Conservation (phyloP, 2,888 invertebrate genomes). For the Catocala nupta region DNA sequence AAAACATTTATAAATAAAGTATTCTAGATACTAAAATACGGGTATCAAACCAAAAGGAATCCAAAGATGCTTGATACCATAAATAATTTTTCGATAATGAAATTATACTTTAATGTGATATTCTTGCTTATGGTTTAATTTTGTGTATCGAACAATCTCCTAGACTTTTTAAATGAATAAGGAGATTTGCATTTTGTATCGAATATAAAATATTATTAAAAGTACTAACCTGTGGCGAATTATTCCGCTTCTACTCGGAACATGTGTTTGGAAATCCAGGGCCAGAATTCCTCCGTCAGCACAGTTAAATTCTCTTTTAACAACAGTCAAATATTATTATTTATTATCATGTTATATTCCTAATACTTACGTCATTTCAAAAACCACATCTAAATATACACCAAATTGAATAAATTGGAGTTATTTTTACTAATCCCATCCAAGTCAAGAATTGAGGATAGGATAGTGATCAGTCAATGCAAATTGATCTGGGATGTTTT, state of each 20-base stretch:
- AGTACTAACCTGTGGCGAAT: constrained; percentile 48
- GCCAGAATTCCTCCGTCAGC: not conserved
- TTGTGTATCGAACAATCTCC: constrained; percentile 32
- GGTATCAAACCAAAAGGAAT: constrained; percentile 51
- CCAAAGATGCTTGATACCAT: constrained; percentile 47
- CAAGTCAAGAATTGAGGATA: too few species aligned
- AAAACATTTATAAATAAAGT: constrained; percentile 10
- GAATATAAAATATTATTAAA: constrained; percentile 44
- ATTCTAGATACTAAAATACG: constrained; percentile 36
- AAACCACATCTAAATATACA: too few species aligned
- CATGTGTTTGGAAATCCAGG: constrained; percentile 3
- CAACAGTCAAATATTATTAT: too few species aligned
- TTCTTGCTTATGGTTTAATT: constrained; percentile 24
- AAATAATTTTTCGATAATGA: constrained; percentile 21
- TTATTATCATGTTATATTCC: too few species aligned
- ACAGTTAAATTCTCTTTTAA: too few species aligned
- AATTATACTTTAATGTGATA: constrained; percentile 40
- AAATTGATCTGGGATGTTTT: too few species aligned
- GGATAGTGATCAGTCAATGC: too few species aligned
- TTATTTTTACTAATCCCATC: too few species aligned
- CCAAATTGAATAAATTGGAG: too few species aligned
- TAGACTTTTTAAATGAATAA: constrained; percentile 27
- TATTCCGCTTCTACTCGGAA: constrained; percentile 32
- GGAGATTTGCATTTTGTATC: constrained; percentile 36
- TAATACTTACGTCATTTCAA: too few species aligned